These are phyloP conservation scores for Papilio glaucus DNA, from an alignment of 1,140 invertebrate genomes.

Conservation along the genomic window DNA sequence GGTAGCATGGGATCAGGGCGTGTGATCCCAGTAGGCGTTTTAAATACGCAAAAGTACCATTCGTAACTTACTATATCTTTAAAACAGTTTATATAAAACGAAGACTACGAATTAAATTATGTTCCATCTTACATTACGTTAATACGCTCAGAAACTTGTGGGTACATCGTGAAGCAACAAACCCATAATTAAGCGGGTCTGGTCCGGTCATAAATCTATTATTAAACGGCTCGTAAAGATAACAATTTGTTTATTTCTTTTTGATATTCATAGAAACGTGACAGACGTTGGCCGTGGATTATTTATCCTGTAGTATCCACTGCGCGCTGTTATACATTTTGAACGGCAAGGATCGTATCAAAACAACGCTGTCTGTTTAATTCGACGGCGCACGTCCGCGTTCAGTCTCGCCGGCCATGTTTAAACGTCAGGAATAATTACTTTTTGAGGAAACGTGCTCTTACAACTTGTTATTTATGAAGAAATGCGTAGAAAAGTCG, in stretches of 20 bases:
- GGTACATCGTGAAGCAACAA: not conserved
- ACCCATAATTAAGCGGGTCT: conserved; percentile 17
- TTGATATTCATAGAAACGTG: conserved; percentile 19
- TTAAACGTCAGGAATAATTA: conserved; percentile 16
- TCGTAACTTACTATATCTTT: no score
- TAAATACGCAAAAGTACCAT: no score
- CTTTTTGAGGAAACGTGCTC: conserved; percentile 12
- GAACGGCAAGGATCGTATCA: not conserved
- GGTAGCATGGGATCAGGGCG: no score
- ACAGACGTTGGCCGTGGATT: not conserved
- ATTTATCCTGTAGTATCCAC: not conserved
- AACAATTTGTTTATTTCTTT: conserved; percentile 17
- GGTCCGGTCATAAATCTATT: conserved; percentile 18
- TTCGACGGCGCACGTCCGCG: not conserved
- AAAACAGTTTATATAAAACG: no score
- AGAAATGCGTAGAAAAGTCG: conserved; percentile 15
- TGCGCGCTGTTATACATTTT: not conserved
- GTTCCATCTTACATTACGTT: not conserved
- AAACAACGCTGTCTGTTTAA: conserved; percentile 11
- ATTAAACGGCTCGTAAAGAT: conserved; percentile 20
- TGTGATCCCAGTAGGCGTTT: no score
- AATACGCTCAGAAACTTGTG: not conserved
- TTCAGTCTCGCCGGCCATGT: not conserved
- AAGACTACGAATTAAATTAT: not conserved
- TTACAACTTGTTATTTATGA: conserved; percentile 22